Evolutionary conservation across 2,113 vertebrate genomes (phyloP).

Genomic region (Megaptera novaeangliae): DNA sequence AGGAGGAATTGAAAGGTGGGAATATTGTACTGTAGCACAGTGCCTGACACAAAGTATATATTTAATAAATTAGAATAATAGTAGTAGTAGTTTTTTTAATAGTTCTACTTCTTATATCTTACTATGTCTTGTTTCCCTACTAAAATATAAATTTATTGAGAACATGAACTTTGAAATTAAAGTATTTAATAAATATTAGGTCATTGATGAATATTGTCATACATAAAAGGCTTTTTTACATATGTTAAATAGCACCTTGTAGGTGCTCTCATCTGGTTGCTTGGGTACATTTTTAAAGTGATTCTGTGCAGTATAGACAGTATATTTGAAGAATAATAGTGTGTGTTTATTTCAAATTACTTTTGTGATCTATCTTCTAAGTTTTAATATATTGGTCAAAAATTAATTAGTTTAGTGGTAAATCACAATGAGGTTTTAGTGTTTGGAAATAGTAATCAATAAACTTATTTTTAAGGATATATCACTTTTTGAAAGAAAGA

Average conservation of each 20-base stretch:
- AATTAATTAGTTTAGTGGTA: background rate
- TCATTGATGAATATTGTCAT: background rate
- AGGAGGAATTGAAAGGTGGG: background rate
- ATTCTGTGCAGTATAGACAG: background rate
- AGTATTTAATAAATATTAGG: background rate
- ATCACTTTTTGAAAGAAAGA: constrained; percentile 1
- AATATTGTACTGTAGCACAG: background rate
- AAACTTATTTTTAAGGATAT: background rate
- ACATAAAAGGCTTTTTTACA: background rate
- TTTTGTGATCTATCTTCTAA: background rate
- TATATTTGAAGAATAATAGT: constrained; percentile 5
- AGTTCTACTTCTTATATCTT: background rate
- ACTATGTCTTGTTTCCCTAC: background rate
- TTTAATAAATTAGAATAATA: background rate
- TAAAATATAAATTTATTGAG: background rate
- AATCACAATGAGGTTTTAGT: background rate
- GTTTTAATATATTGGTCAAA: background rate
- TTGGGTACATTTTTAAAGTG: background rate
- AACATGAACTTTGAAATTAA: background rate
- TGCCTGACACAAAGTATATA: background rate
- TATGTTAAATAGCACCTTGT: background rate
- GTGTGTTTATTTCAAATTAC: background rate
- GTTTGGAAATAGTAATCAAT: background rate
- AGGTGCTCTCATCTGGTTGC: background rate
- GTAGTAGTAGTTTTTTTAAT: background rate